Evolutionary conservation across 1,140 invertebrate genomes (phyloP), one percentile per base, ranked within the genome.

Genomic region (Lepeophtheirus salmonis): DNA sequence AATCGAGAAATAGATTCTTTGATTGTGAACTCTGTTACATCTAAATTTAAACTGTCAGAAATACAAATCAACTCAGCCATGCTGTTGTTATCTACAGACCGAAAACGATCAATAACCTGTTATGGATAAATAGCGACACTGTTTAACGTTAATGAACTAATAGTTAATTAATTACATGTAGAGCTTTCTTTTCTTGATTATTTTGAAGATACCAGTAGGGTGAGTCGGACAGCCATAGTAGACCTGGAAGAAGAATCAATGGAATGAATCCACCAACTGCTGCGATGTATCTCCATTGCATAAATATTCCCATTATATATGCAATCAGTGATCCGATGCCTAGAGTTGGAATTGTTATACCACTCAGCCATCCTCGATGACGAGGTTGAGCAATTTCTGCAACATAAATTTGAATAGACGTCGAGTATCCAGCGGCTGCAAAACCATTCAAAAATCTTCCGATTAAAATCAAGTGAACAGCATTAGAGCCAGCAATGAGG

Each of bases 191-290:
- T 16, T 52, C 50, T 16, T 52, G n/a, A 16, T 22, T 22, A 22
- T 52, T 52, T 21, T 52, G 50, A 10, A 52, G 50, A 22, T 52
- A 52, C 50, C 50, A 52, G 16, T 52, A 52, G 20, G 50, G 50
- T 22, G 50, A 52, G 50, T 52, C 50, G 4, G n/a, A 16, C 12
- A 52, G 50, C 50, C n/a, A 18, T 6, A 52, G n/a, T 16, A 52
- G 50, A 6, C 50, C 50, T 6, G 50, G 50, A 10, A 52, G n/a
- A 10, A 52, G n/a, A 10, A 52, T 10, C n/a, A 52, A 22, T 13
- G 50, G 50, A 10, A 52, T 16, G 50, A 52, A 52, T 18, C n/a
- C 50, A 10, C 50, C 50, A 6, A 52, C n/a, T 4, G 50, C 21
- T 16, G 50, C 50, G 10, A 52, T 22, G 21, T 52, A 52, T 12